Evolutionary conservation across 2,888 invertebrate genomes (phyloP).

Genomic region (Habroteleia sp.): DNA sequence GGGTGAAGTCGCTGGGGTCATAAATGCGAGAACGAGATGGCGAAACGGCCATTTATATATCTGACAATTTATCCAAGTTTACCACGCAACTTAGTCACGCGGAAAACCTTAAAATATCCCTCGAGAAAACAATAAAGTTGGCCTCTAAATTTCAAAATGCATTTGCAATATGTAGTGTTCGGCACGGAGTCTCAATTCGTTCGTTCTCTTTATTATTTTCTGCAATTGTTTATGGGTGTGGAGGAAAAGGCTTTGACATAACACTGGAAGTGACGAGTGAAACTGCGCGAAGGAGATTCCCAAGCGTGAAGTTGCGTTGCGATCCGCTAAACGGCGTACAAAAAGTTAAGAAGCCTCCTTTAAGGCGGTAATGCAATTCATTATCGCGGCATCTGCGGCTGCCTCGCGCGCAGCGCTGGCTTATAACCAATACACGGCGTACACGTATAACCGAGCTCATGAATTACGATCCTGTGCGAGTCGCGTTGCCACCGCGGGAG

Average conservation of each 20-base stretch:
- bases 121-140: too few relatives aligned
- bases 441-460: constrained; percentile 45
- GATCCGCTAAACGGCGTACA: constrained; percentile 42
- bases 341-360: constrained; percentile 63
- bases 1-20: constrained; percentile 42
- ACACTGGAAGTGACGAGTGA: constrained; percentile 17
- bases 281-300: constrained; percentile 34
- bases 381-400: constrained; percentile 69
- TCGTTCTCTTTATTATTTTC: too few relatives aligned
- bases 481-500: constrained; percentile 65
- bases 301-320: constrained; percentile 30
- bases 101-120: too few relatives aligned
- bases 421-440: constrained; percentile 56
- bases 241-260: constrained; percentile 12
- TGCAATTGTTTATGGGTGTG: too few relatives aligned
- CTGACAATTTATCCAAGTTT: constrained; percentile 16
- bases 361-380: constrained; percentile 69
- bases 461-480: constrained; percentile 67
- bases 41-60: constrained; percentile 29
- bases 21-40: constrained; percentile 19
- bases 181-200: too few relatives aligned
- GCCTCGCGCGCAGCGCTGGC: constrained; percentile 45
- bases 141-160: too few relatives aligned
- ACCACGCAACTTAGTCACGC: constrained; percentile 5
- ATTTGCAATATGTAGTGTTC: too few relatives aligned